Evolutionary conservation across 2,113 vertebrate genomes (phyloP).

Genomic region (Saccopteryx bilineata): DNA sequence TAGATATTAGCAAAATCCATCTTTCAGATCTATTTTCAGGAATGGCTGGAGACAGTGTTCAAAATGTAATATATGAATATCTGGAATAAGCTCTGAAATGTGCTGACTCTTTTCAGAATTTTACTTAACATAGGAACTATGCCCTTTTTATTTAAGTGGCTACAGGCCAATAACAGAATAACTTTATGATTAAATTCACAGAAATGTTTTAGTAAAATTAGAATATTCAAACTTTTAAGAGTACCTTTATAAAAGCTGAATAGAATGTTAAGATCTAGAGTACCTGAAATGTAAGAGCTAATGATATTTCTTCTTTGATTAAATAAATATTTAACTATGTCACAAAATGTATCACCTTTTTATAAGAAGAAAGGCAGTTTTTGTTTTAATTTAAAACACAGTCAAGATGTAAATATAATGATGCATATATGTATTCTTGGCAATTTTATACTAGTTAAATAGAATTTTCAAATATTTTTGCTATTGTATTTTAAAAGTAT

Average conservation of each 20-base stretch:
- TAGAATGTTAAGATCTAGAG: neutral
- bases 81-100: neutral
- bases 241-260: neutral
- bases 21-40: neutral
- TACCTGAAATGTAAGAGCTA: neutral
- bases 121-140: neutral
- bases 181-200: neutral
- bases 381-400: neutral
- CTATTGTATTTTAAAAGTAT: neutral
- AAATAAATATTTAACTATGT: neutral
- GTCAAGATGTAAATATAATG: neutral
- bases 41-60: neutral
- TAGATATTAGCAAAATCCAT: neutral
- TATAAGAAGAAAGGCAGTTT: neutral
- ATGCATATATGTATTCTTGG: neutral
- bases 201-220: neutral
- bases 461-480: neutral
- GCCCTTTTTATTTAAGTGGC: neutral
- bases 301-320: neutral
- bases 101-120: neutral
- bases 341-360: neutral
- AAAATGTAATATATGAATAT: neutral
- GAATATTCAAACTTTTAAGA: neutral
- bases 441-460: neutral
- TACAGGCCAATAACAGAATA: neutral